Evolutionary conservation across 2,888 invertebrate species (phyloP).

Genomic region (Pollenia labialis): DNA sequence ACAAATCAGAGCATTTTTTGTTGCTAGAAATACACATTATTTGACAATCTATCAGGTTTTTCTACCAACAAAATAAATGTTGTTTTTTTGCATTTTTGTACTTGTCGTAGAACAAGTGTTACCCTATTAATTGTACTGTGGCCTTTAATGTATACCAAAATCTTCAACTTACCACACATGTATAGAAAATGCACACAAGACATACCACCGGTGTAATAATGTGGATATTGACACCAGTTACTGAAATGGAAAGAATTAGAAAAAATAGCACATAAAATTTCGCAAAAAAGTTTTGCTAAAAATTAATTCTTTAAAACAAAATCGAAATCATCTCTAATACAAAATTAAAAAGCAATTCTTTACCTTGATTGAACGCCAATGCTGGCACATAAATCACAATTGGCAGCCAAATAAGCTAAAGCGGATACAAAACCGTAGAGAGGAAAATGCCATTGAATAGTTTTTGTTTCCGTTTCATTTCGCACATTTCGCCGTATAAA

Average conservation of each 20-base stretch:
- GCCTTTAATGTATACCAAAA: neutral
- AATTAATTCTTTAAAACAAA: slow-evolving; percentile 21
- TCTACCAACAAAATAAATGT: too few species aligned
- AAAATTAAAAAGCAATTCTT: slow-evolving; percentile 54
- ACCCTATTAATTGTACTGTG: too few species aligned
- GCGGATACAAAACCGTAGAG: slow-evolving; percentile 16
- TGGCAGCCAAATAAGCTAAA: slow-evolving; percentile 82
- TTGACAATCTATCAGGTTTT: neutral
- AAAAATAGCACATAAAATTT: neutral
- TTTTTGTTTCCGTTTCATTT: slow-evolving; percentile 24
- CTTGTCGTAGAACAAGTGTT: too few species aligned
- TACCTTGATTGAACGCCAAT: slow-evolving; percentile 92
- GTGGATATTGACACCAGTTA: slow-evolving; percentile 90
- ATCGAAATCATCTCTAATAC: neutral
- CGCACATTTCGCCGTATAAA: slow-evolving; percentile 2
- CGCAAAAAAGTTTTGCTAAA: neutral
- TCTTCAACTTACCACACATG: slow-evolving; percentile 89
- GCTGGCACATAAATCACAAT: slow-evolving; percentile 89
- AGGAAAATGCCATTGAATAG: slow-evolving; percentile 13
- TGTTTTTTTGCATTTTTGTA: too few species aligned
- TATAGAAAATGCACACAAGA: slow-evolving; percentile 93
- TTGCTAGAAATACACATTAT: neutral
- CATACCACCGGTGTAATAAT: slow-evolving; percentile 92
- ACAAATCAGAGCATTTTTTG: too few species aligned
- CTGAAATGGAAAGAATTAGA: slow-evolving; percentile 73